These are phyloP conservation scores for Todiramphus saurophagus DNA, from an alignment of 2,113 vertebrate genomes.

Conservation along the genomic window DNA sequence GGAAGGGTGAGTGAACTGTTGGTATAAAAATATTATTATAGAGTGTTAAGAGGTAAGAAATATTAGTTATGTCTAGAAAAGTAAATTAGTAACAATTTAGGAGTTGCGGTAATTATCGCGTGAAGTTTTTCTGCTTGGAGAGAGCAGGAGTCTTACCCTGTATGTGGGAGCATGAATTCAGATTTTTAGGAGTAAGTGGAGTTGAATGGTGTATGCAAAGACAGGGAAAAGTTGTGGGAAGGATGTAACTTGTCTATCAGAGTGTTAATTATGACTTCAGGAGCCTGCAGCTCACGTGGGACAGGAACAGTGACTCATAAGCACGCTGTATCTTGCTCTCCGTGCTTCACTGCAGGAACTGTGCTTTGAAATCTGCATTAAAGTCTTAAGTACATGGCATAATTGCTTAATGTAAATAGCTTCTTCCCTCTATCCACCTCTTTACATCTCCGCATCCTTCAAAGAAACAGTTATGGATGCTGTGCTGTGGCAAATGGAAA, in stretches of 20 bases:
- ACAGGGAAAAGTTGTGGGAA: not conserved
- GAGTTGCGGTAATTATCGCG: not conserved
- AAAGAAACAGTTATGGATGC: not conserved
- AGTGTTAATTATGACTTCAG: not conserved
- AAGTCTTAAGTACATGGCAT: not conserved
- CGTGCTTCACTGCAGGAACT: not conserved
- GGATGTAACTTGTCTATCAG: not conserved
- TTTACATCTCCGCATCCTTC: not conserved
- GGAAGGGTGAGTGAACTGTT: not conserved
- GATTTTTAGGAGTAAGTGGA: not conserved
- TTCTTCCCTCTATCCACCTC: not conserved
- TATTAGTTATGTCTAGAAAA: not conserved
- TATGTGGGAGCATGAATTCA: not conserved
- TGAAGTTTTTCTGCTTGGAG: not conserved
- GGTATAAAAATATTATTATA: not conserved
- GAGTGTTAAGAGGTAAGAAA: not conserved
- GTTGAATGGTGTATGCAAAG: not conserved
- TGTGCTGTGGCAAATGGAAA: not conserved
- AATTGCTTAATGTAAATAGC: not conserved
- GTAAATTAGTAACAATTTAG: not conserved
- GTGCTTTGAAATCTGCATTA: not conserved
- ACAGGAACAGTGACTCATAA: not conserved
- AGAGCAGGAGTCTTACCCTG: not conserved
- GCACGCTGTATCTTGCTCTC: not conserved
- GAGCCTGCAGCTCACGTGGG: not conserved